phyloP scores from a whole-genome alignment of 2,888 invertebrate genomes.

The Aspidiotus destructor region DNA sequence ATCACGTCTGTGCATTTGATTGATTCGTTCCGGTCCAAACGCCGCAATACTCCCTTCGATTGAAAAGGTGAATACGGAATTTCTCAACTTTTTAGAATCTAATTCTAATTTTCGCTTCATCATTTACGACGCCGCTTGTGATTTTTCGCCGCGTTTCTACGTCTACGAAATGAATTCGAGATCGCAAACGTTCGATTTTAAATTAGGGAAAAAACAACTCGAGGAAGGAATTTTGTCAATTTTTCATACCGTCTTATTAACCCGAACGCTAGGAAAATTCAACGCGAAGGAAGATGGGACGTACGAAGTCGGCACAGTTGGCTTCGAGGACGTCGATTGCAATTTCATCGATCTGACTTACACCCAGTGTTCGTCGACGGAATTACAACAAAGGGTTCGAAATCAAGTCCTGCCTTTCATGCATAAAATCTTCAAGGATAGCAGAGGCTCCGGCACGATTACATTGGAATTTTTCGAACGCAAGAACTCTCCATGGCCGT shows the following conservation, averaged over 20 bases:
- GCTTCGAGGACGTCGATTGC: constrained; percentile 93
- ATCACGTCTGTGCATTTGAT: no score
- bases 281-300: constrained; percentile 78
- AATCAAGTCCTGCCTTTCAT: constrained; percentile 69
- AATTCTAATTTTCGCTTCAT: no score
- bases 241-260: constrained; percentile 85
- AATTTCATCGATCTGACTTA: constrained; percentile 97
- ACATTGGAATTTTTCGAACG: constrained; percentile 91
- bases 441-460: constrained; percentile 65
- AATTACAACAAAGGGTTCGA: constrained; percentile 60
- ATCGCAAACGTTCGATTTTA: constrained; percentile 45
- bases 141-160: no score
- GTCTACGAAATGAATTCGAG: constrained; percentile 42
- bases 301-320: constrained; percentile 91
- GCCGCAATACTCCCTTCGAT: no score
- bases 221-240: constrained; percentile 85
- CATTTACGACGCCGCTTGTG: no score
- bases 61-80: no score
- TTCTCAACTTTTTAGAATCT: no score
- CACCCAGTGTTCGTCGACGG: constrained; percentile 78
- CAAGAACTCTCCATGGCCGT: constrained; percentile 80
- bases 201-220: constrained; percentile 81
- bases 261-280: constrained; percentile 85
- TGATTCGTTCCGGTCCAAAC: no score
- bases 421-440: constrained; percentile 62